Conservation (phyloP, 2,888 invertebrate genomes). For the Pseudococcus jackbeardsleyi region DNA sequence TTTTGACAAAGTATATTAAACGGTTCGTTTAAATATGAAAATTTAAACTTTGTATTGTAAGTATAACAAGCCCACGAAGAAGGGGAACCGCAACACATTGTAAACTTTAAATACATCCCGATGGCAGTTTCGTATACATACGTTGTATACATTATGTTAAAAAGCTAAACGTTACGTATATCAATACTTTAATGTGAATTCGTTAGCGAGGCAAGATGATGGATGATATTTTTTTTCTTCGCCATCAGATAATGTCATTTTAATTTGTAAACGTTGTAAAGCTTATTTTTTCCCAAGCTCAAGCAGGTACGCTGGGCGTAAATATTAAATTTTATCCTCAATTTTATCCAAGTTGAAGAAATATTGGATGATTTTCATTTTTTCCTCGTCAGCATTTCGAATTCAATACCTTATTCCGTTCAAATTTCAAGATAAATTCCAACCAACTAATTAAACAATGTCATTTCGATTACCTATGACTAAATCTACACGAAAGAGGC, state of each 20-base stretch:
- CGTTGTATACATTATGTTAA: conserved; percentile 37
- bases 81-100: neutral
- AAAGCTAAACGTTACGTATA: conserved; percentile 46
- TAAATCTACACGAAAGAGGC: no score
- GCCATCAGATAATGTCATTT: conserved; percentile 46
- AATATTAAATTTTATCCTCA: conserved; percentile 12
- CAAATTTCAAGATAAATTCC: no score
- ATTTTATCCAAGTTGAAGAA: neutral
- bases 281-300: neutral
- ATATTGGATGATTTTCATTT: neutral
- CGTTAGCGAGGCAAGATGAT: conserved; percentile 39
- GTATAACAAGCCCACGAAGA: neutral
- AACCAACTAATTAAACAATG: no score
- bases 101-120: conserved; percentile 8
- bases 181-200: conserved; percentile 46
- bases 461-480: no score
- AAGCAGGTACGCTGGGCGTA: conserved; percentile 12
- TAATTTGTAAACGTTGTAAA: conserved; percentile 31
- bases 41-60: neutral
- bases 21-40: neutral
- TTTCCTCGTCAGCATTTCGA: no score
- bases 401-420: no score
- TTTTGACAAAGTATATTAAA: conserved; percentile 1
- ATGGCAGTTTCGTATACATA: neutral
- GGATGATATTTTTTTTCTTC: conserved; percentile 20